phyloP scores from a whole-genome alignment of 2,888 invertebrate species.

The Erannis defoliaria region DNA sequence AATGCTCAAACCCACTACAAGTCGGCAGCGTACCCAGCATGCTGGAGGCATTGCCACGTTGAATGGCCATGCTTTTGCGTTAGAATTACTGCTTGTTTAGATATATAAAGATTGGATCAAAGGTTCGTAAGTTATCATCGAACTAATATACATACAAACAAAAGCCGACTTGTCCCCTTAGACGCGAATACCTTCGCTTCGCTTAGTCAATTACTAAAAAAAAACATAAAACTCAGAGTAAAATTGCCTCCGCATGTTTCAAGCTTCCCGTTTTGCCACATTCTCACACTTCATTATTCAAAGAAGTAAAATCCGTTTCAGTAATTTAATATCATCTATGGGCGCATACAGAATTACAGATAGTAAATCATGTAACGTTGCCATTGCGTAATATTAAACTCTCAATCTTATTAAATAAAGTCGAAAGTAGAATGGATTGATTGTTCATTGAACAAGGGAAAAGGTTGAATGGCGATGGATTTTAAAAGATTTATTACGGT shows the following conservation, averaged over 20 bases:
- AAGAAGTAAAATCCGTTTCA: constrained; percentile 33
- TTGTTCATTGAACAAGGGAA: constrained; percentile 30
- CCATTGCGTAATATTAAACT: constrained; percentile 36
- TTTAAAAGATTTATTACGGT: constrained; percentile 39
- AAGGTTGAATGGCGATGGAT: constrained; percentile 27
- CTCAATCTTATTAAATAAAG: constrained; percentile 22
- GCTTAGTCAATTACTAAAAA: too few species aligned
- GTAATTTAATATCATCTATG: constrained; percentile 41
- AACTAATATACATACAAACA: too few species aligned
- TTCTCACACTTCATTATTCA: constrained; percentile 27
- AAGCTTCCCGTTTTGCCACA: constrained; percentile 15
- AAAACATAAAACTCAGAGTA: constrained; percentile 1
- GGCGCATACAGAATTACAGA: constrained; percentile 35
- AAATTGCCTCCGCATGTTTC: constrained; percentile 21
- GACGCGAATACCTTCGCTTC: too few species aligned
- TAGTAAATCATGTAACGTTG: constrained; percentile 34
- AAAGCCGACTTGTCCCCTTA: too few species aligned
- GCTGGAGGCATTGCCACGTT: too few species aligned
- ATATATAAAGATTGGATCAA: too few species aligned
- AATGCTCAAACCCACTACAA: too few species aligned
- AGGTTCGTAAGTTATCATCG: too few species aligned
- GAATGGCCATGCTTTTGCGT: too few species aligned
- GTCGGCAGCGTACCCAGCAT: too few species aligned
- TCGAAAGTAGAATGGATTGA: constrained; percentile 18
- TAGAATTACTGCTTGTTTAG: too few species aligned